phyloP scores from a whole-genome alignment of 2,888 invertebrate genomes.

The Mamestra brassicae region DNA sequence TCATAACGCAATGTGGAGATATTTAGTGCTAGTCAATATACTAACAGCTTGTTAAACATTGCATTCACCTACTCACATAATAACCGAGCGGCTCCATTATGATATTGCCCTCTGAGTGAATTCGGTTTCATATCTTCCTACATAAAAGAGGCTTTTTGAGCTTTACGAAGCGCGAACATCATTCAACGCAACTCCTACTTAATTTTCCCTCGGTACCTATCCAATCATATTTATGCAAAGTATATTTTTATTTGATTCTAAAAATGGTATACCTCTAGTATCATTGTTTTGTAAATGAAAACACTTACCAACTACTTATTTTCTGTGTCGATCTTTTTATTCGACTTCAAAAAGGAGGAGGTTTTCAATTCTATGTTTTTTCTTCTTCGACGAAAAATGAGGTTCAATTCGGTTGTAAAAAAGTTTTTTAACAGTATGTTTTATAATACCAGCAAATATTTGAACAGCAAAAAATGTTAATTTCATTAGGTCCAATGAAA shows the following conservation, averaged over 20 bases:
- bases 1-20: neutral
- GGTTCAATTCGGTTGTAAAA: no score
- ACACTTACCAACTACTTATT: neutral
- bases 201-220: constrained; percentile 36
- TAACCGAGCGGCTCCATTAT: constrained; percentile 87
- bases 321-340: constrained; percentile 2
- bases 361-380: no score
- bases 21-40: constrained; percentile 45
- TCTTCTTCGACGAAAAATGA: no score
- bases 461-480: neutral
- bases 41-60: constrained; percentile 44
- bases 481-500: neutral
- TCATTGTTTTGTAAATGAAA: constrained; percentile 5
- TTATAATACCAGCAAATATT: neutral
- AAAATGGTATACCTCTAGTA: constrained; percentile 4
- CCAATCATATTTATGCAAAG: constrained; percentile 62
- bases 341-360: no score
- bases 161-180: constrained; percentile 77
- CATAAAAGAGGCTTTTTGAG: constrained; percentile 81
- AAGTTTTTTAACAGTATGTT: neutral
- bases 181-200: constrained; percentile 68
- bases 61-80: constrained; percentile 74
- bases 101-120: constrained; percentile 88
- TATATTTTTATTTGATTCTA: constrained; percentile 48
- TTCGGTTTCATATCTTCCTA: constrained; percentile 84